These are phyloP conservation scores for Lophura swinhoii DNA, from an alignment of 2,797 vertebrate species.

Conservation along the genomic window DNA sequence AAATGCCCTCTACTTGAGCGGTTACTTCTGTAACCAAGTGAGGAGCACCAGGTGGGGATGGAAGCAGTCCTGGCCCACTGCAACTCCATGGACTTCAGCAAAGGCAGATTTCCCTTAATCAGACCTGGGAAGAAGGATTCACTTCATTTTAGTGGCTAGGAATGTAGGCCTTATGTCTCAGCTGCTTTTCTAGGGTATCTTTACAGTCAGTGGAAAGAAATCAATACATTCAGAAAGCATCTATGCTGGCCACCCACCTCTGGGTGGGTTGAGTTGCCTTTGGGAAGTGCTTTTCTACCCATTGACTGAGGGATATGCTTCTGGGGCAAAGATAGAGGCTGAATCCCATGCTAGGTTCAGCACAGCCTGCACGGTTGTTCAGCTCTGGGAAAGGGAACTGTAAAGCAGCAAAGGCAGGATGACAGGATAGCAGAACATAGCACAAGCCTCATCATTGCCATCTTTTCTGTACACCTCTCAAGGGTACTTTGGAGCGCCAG, in stretches of 20 bases:
- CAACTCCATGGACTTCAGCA: background rate
- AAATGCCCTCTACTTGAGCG: background rate
- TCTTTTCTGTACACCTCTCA: background rate
- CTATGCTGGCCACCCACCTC: background rate
- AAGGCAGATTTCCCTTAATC: background rate
- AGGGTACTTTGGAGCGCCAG: background rate
- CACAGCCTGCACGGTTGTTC: background rate
- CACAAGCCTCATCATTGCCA: background rate
- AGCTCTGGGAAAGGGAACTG: background rate
- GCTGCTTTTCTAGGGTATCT: background rate
- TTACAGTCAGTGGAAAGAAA: background rate
- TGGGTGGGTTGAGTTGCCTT: background rate
- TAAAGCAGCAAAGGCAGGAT: background rate
- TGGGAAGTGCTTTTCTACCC: background rate
- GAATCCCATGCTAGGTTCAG: background rate
- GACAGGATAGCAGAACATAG: background rate
- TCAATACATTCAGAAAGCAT: background rate
- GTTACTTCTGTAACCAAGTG: background rate
- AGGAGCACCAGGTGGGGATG: background rate
- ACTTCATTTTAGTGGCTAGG: background rate
- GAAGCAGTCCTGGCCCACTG: background rate
- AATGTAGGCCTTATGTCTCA: background rate
- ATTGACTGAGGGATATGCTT: background rate
- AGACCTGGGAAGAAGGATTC: background rate
- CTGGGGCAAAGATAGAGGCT: background rate